Evolutionary conservation across 2,797 vertebrate genomes (phyloP).

Genomic region (Arremon aurantiirostris): DNA sequence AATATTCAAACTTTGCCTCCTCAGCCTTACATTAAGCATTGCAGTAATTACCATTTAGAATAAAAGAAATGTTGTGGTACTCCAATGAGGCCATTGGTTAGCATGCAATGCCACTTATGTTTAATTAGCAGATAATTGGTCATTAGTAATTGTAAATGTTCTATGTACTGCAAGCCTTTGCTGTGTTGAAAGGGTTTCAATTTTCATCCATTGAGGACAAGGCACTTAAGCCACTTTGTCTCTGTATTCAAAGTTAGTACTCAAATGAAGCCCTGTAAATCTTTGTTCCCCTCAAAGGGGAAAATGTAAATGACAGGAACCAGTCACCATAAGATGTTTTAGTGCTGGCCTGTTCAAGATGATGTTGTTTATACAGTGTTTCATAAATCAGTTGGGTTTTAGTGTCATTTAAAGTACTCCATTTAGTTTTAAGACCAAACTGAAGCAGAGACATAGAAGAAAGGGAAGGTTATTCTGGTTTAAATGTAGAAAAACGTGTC

Average conservation of each 20-base stretch:
- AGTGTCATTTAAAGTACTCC: neutral
- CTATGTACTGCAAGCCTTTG: neutral
- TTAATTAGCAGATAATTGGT: slow-evolving; percentile 5
- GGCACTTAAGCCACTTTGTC: neutral
- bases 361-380: neutral
- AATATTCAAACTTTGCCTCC: neutral
- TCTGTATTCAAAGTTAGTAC: neutral
- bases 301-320: neutral
- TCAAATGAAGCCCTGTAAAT: neutral
- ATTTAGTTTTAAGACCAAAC: neutral
- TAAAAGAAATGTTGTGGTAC: neutral
- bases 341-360: neutral
- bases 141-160: neutral
- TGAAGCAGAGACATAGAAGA: neutral
- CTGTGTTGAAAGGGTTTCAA: neutral
- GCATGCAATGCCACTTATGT: neutral
- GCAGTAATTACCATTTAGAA: neutral
- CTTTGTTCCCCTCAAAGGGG: neutral
- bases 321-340: neutral
- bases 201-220: neutral
- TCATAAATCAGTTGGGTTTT: neutral
- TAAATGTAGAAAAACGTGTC: neutral
- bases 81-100: neutral
- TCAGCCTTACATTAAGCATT: neutral
- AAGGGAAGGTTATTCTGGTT: neutral